Percentiles rank a stretch among this genome's conserved stretches.
phyloP scores from a whole-genome alignment of 2,888 invertebrate genomes.

The Drosophila robusta region DNA sequence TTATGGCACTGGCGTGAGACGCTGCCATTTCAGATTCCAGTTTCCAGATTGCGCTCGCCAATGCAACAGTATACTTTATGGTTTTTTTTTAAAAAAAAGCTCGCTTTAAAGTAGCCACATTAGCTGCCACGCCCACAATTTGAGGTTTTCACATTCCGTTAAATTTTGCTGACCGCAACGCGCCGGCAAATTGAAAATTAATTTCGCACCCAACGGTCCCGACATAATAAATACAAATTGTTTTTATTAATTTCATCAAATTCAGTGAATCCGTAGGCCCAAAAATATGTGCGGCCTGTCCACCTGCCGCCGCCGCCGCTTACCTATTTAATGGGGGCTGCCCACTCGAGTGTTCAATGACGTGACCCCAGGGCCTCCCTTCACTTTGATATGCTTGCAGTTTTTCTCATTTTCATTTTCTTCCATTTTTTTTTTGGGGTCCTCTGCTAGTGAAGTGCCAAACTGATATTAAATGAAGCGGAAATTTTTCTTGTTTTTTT shows the following conservation, averaged over 20 bases:
- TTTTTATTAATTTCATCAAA: slow-evolving; percentile 74
- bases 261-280: slow-evolving; percentile 59
- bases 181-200: slow-evolving; percentile 66
- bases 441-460: slow-evolving; percentile 29
- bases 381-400: slow-evolving; percentile 44
- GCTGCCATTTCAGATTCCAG: slow-evolving; percentile 49
- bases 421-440: slow-evolving; percentile 1
- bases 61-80: slow-evolving; percentile 3
- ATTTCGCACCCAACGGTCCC: slow-evolving; percentile 48
- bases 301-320: slow-evolving; percentile 34
- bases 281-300: slow-evolving; percentile 43
- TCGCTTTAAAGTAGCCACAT: slow-evolving; percentile 16
- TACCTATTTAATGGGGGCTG: slow-evolving; percentile 34
- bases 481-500: slow-evolving; percentile 42
- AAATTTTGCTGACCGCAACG: slow-evolving; percentile 51
- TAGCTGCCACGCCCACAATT: slow-evolving; percentile 1
- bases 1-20: slow-evolving; percentile 65
- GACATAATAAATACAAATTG: slow-evolving; percentile 64
- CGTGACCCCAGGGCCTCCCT: slow-evolving; percentile 41
- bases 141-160: slow-evolving; percentile 9
- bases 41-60: slow-evolving; percentile 27
- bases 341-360: slow-evolving; percentile 64
- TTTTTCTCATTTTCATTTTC: slow-evolving; percentile 20
- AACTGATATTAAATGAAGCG: slow-evolving; percentile 61
- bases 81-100: slow-evolving; percentile 39